phyloP scores from a whole-genome alignment of 1,140 invertebrate genomes.

The Drosophila kepulauana region DNA sequence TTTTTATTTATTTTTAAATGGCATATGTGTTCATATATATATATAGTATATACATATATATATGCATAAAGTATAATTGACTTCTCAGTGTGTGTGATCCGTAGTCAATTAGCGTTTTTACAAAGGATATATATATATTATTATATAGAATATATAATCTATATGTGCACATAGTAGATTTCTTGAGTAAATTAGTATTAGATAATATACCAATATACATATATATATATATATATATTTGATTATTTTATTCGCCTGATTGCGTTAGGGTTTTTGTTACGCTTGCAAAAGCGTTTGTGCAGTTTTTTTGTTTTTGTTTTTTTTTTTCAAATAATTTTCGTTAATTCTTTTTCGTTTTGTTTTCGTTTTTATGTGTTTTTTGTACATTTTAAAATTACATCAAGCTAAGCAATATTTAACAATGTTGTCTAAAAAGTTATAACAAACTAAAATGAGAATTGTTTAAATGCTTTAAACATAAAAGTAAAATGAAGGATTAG shows the following conservation, averaged over 20 bases:
- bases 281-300: conserved; percentile 2
- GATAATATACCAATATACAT: conserved; percentile 12
- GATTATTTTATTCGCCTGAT: conserved; percentile 34
- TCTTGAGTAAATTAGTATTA: conserved; percentile 28
- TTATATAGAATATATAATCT: conserved; percentile 15
- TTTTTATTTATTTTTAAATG: conserved; percentile 47
- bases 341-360: not conserved
- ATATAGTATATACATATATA: no score
- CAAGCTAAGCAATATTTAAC: conserved; percentile 77
- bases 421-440: conserved; percentile 65
- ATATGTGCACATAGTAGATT: conserved; percentile 38
- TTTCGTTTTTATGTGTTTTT: not conserved
- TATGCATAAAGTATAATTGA: conserved; percentile 31
- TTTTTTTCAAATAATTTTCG: not conserved
- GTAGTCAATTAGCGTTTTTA: conserved; percentile 9
- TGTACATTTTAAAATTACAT: conserved; percentile 47
- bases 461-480: conserved; percentile 5
- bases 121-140: not conserved
- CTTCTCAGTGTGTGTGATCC: not conserved
- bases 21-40: conserved; percentile 31
- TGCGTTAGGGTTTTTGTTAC: conserved; percentile 8
- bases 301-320: not conserved
- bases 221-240: no score
- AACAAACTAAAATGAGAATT: conserved; percentile 68
- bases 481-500: not conserved